These are phyloP conservation scores for Formica exsecta DNA, from an alignment of 1,140 invertebrate species.

Conservation along the genomic window DNA sequence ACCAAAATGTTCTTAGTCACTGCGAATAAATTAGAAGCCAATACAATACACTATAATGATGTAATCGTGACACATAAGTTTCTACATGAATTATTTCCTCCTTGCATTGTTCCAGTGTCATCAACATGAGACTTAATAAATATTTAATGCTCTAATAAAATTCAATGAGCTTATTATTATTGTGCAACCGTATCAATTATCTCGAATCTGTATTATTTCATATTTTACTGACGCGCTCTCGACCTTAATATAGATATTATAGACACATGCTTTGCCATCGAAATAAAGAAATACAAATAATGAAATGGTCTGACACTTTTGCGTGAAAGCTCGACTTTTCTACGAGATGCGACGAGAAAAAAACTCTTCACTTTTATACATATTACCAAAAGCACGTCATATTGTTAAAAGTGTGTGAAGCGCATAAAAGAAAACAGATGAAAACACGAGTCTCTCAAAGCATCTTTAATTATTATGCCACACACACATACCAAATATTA, in stretches of 20 bases:
- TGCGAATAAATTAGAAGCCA: neutral
- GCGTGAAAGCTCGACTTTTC: neutral
- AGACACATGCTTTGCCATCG: neutral
- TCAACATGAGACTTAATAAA: neutral
- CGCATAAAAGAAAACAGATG: conserved; percentile 8
- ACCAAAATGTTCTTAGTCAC: neutral
- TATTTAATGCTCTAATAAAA: conserved; percentile 9
- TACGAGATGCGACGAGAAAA: conserved; percentile 14
- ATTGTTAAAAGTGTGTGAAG: conserved; percentile 9
- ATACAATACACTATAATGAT: neutral
- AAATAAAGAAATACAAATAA: conserved; percentile 40
- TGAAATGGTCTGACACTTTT: conserved; percentile 33
- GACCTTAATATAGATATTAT: conserved; percentile 20
- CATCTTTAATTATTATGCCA: conserved; percentile 12
- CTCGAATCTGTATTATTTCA: neutral
- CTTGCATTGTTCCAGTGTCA: neutral
- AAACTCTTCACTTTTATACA: conserved; percentile 5
- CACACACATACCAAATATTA: neutral
- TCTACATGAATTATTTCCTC: neutral
- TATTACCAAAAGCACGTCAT: neutral
- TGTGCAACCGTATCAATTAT: neutral
- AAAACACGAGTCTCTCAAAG: neutral
- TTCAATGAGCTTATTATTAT: conserved; percentile 17
- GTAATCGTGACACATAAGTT: neutral
- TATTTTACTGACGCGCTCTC: neutral